Evolutionary conservation across 2,113 vertebrate genomes (phyloP).

Genomic region (Thymallus thymallus): DNA sequence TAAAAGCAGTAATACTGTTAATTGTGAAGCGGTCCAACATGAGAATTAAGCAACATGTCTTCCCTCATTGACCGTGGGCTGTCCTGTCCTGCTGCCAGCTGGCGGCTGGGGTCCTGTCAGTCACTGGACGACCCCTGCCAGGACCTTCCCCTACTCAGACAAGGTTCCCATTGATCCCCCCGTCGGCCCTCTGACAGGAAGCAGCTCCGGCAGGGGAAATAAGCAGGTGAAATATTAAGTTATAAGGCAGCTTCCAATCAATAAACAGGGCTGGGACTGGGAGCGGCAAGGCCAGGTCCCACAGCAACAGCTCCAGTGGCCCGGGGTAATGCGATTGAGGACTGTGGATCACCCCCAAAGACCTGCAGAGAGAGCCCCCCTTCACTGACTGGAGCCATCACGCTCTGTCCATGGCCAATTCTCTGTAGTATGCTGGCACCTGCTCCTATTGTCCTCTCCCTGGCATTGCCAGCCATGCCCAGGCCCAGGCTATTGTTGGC

Average conservation of each 20-base stretch:
- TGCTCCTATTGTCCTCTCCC: slow-evolving; percentile 57
- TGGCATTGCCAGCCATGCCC: slow-evolving; percentile 59
- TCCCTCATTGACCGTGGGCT: slow-evolving; percentile 61
- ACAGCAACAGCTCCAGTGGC: slow-evolving; percentile 49
- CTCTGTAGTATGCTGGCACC: slow-evolving; percentile 65
- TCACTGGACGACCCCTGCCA: slow-evolving; percentile 66
- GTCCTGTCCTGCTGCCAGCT: slow-evolving; percentile 66
- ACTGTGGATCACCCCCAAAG: slow-evolving; percentile 64
- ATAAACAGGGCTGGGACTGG: slow-evolving; percentile 64
- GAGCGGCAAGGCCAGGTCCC: slow-evolving; percentile 52
- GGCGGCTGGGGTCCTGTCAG: slow-evolving; percentile 69
- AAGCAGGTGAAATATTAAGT: slow-evolving; percentile 78
- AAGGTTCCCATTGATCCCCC: slow-evolving; percentile 78
- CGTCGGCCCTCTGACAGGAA: slow-evolving; percentile 73
- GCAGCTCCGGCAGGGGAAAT: slow-evolving; percentile 69
- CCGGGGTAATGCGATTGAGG: slow-evolving; percentile 70
- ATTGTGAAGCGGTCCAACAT: slow-evolving; percentile 43
- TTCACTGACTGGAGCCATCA: slow-evolving; percentile 43
- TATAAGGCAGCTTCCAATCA: slow-evolving; percentile 73
- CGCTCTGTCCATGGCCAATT: slow-evolving; percentile 55
- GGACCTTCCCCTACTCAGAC: slow-evolving; percentile 70
- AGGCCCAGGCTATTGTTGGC: slow-evolving; percentile 50
- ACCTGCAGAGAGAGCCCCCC: slow-evolving; percentile 45
- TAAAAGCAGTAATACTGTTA: slow-evolving; percentile 44
- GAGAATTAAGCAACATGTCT: slow-evolving; percentile 45